phyloP scores from a whole-genome alignment of 2,113 vertebrate genomes.

The Leucosticte australis region DNA sequence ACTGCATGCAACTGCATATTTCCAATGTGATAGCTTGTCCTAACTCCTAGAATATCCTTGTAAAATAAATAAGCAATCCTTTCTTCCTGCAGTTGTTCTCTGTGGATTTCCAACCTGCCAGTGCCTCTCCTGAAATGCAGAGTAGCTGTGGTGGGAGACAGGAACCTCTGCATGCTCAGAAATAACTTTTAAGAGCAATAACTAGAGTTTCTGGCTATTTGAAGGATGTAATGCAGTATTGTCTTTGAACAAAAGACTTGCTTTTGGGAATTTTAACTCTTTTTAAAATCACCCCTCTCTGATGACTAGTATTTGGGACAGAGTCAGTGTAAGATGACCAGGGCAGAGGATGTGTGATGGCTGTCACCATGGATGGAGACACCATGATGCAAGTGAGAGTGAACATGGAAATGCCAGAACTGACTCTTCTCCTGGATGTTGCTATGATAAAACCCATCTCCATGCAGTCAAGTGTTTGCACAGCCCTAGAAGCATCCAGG shows the following conservation, averaged over 20 bases:
- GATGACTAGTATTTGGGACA: background rate
- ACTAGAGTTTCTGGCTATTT: background rate
- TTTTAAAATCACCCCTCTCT: background rate
- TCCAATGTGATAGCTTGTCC: background rate
- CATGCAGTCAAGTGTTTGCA: background rate
- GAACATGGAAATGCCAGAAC: background rate
- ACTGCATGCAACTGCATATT: background rate
- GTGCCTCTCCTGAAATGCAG: background rate
- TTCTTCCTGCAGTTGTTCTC: constrained; percentile 1
- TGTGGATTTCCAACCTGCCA: background rate
- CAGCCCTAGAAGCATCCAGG: background rate
- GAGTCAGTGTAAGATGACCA: background rate
- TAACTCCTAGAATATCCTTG: constrained; percentile 7
- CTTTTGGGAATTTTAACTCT: background rate
- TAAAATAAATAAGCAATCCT: background rate
- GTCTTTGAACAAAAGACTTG: background rate
- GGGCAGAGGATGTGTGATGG: background rate
- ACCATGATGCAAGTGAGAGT: background rate
- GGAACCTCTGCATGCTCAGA: background rate
- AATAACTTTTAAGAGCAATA: background rate
- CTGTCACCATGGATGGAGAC: background rate
- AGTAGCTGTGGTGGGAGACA: background rate
- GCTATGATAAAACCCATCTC: background rate
- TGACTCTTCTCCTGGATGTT: background rate
- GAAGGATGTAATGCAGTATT: background rate